These are phyloP conservation scores for Bradypus variegatus DNA, from an alignment of 2,797 vertebrate species.

Conservation along the genomic window DNA sequence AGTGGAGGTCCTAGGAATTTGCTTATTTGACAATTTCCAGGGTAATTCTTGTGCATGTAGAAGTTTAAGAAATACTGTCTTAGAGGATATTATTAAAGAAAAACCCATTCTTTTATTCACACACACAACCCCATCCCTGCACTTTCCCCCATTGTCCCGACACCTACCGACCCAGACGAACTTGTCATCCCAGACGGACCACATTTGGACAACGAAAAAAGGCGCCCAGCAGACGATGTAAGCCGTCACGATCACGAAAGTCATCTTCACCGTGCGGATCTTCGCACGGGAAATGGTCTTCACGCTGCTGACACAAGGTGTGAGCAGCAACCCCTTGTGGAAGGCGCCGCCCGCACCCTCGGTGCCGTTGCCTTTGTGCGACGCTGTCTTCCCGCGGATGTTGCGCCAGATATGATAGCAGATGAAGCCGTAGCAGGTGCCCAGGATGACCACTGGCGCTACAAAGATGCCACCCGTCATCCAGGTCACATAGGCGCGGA, in stretches of 20 bases:
- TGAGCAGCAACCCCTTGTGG: constrained; percentile 78
- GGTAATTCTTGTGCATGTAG: neutral
- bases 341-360: constrained; percentile 48
- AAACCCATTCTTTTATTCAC: no score
- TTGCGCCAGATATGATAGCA: constrained; percentile 91
- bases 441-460: constrained; percentile 83
- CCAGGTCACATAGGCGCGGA: constrained; percentile 92
- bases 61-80: neutral
- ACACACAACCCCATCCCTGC: neutral
- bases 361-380: constrained; percentile 46
- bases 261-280: constrained; percentile 96
- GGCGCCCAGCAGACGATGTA: constrained; percentile 95
- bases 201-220: constrained; percentile 95
- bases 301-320: constrained; percentile 86
- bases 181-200: constrained; percentile 91
- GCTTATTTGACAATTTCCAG: neutral
- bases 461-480: constrained; percentile 91
- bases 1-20: neutral
- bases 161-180: constrained; percentile 84
- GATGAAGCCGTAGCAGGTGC: constrained; percentile 92
- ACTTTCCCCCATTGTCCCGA: neutral
- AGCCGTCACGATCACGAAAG: constrained; percentile 92
- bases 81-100: neutral
- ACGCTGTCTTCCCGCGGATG: constrained; percentile 81
- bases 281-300: constrained; percentile 92